Percentiles rank a stretch among this genome's conserved stretches.
These are phyloP conservation scores for Ficedula albicollis DNA, from an alignment of 2,797 vertebrate genomes.

Conservation along the genomic window DNA sequence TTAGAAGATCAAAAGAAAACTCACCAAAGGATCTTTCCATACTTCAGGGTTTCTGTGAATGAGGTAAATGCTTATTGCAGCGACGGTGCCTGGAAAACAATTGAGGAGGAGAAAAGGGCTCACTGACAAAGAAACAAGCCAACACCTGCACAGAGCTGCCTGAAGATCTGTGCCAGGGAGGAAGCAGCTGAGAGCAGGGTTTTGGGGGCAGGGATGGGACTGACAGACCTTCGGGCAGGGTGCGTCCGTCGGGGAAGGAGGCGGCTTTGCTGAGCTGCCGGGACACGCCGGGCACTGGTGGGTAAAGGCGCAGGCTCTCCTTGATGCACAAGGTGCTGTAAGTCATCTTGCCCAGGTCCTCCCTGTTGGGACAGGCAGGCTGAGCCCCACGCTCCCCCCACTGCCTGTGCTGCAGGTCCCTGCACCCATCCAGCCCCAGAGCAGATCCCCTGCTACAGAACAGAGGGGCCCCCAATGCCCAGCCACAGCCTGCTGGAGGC, in stretches of 20 bases:
- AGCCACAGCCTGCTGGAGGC: not conserved
- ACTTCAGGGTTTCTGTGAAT: conserved; percentile 72
- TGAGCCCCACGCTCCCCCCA: rapidly evolving
- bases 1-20: not conserved
- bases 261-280: conserved; percentile 82
- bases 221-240: conserved; percentile 81
- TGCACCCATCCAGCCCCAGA: not conserved
- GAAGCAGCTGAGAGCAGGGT: not conserved
- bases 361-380: conserved; percentile 72
- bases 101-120: not conserved
- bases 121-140: not conserved
- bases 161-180: rapidly evolving
- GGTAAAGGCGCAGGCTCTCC: conserved; percentile 87
- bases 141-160: not conserved
- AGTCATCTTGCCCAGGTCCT: conserved; percentile 84
- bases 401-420: rapidly evolving
- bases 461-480: rapidly evolving
- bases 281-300: conserved; percentile 77
- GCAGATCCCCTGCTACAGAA: not conserved
- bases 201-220: not conserved
- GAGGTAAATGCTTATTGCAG: conserved; percentile 62
- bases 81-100: not conserved
- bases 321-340: conserved; percentile 95
- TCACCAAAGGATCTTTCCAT: conserved; percentile 77
- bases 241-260: conserved; percentile 73